These are phyloP conservation scores for Callitettix versicolor DNA, from an alignment of 1,140 invertebrate species.

Conservation along the genomic window DNA sequence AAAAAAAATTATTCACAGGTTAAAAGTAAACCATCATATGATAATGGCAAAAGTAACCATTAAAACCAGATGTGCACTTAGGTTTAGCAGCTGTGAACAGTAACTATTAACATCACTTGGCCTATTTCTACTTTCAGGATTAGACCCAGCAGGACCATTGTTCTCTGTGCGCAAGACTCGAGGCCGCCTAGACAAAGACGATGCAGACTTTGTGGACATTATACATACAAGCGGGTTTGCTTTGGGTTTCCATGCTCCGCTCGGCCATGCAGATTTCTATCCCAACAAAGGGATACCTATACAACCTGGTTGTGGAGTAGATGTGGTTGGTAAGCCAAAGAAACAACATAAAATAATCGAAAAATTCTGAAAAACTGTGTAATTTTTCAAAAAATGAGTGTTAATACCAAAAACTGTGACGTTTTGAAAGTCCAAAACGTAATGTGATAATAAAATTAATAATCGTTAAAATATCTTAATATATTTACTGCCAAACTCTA, in stretches of 20 bases:
- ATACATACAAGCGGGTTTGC: slow-evolving; percentile 45
- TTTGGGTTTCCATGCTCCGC: slow-evolving; percentile 39
- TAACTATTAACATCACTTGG: too few species aligned
- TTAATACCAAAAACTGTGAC: not conserved
- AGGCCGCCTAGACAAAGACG: slow-evolving; percentile 22
- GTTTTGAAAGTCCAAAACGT: not conserved
- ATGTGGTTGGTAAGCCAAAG: slow-evolving; percentile 2
- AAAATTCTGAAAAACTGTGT: not conserved
- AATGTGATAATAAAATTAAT: not conserved
- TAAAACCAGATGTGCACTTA: too few species aligned
- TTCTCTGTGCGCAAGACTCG: slow-evolving; percentile 22
- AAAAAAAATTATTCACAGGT: too few species aligned
- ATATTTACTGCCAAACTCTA: too few species aligned
- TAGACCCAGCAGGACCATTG: slow-evolving; percentile 32
- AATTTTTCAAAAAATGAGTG: not conserved
- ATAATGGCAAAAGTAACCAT: too few species aligned
- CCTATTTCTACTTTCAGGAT: slow-evolving; percentile 15
- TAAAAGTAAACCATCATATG: too few species aligned
- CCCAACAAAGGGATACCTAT: slow-evolving; percentile 41
- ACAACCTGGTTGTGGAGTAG: slow-evolving; percentile 51
- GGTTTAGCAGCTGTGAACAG: too few species aligned
- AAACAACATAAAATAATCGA: not conserved
- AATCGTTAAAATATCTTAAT: not conserved
- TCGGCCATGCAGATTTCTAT: slow-evolving; percentile 48
- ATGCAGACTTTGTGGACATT: slow-evolving; percentile 43